Conservation (phyloP, 2,113 vertebrate species). For the Herpetotheres cachinnans region DNA sequence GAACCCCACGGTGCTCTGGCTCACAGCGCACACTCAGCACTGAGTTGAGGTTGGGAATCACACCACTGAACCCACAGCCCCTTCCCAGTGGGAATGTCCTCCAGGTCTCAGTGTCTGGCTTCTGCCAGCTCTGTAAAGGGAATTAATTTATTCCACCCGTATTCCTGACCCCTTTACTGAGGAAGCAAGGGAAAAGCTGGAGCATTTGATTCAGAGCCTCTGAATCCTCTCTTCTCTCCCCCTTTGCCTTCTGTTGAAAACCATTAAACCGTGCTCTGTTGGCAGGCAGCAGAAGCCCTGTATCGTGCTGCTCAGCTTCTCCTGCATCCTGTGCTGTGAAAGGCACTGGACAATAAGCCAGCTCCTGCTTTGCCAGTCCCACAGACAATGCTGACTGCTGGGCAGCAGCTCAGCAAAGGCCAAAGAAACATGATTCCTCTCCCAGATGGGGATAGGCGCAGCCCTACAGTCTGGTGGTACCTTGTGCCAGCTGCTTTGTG, state of each 20-base stretch:
- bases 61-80: not conserved
- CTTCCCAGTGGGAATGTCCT: not conserved
- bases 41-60: not conserved
- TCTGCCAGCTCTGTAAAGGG: not conserved
- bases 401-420: not conserved
- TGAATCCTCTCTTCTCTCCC: not conserved
- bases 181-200: not conserved
- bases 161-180: not conserved
- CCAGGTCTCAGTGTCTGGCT: not conserved
- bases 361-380: not conserved
- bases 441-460: not conserved
- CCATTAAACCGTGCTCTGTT: not conserved
- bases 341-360: not conserved
- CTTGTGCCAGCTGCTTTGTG: not conserved
- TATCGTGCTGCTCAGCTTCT: not conserved
- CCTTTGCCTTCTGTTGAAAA: not conserved
- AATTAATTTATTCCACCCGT: not conserved
- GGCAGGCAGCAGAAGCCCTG: not conserved
- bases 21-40: not conserved
- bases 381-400: not conserved
- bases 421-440: not conserved
- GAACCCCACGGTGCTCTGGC: fast-evolving
- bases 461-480: not conserved
- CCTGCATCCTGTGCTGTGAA: not conserved
- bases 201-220: not conserved